Base-by-base conservation (phyloP, 2,888 invertebrate species). In the Pomacea canaliculata region DNA sequence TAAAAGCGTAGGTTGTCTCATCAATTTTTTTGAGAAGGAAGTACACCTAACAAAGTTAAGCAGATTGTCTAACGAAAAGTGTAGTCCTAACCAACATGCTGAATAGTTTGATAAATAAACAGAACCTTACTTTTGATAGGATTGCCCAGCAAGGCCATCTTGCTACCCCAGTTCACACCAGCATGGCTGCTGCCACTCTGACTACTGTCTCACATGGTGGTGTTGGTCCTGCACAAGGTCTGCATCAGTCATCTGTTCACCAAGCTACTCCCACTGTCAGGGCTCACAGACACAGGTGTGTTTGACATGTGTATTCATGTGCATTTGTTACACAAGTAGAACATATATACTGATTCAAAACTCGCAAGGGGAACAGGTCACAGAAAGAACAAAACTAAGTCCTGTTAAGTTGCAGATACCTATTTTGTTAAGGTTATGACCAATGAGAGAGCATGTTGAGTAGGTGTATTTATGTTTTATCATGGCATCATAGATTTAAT, bases 121-220 rank as follows among this genome's bases (percentile, higher is more conserved):
- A 27, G 97, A 92, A 91, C 95, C 98, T 89, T 97, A 97, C 88
- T 97, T 97, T 76, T 89, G 87, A 74, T 80, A 86, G 85, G 60
- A 83, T 82, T 27, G 81, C 77, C 70, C 84, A 83, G 70, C 77
- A 73, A 9, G 78, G 80, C 12, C 85, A 84, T 68, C 85, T 83
- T 66, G 69, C 84, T 7, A 80, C 82, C 4, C 79, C 82, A n/a
- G 83, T 85, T 70, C 83, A 81, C 76, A 79, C 79, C 59, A 81
- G 71, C n/a, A 71, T 73, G 69, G 66, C 76, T 62, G 77, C 76
- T 37, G 78, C 71, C 7, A 63, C 72, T 4, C 68, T 73, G 46
- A 66, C 73, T 1, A 23, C 68, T 16, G 73, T 73, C 13, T 66
- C 66, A 23, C 67, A 67, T 37, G 73, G 73, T n/a, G 59, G 60